phyloP scores from a whole-genome alignment of 2,888 invertebrate genomes.

The Himalopsyche tibetana region DNA sequence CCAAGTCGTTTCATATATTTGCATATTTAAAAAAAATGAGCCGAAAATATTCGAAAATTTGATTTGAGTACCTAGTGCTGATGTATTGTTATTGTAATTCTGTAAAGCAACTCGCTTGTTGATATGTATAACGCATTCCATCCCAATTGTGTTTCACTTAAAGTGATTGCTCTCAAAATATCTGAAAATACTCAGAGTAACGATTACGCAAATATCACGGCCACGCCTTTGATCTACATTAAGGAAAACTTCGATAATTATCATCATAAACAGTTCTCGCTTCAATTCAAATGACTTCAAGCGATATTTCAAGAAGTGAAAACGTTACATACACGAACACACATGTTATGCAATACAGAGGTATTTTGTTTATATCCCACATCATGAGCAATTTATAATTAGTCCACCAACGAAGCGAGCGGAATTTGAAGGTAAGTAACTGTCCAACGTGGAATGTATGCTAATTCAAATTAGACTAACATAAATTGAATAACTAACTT shows the following conservation, averaged over 20 bases:
- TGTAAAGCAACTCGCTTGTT: too few species aligned
- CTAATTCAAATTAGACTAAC: neutral
- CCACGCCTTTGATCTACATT: conserved; percentile 53
- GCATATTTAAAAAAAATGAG: too few species aligned
- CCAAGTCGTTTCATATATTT: too few species aligned
- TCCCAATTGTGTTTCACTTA: too few species aligned
- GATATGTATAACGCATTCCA: too few species aligned
- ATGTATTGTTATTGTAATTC: too few species aligned
- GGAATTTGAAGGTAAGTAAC: neutral
- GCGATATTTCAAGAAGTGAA: conserved; percentile 35
- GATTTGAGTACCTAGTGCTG: too few species aligned
- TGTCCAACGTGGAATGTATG: neutral
- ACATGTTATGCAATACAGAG: neutral
- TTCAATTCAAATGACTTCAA: neutral
- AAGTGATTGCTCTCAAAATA: neutral
- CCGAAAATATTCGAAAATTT: too few species aligned
- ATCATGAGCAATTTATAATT: conserved; percentile 28
- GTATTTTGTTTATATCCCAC: conserved; percentile 31
- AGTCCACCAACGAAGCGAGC: neutral
- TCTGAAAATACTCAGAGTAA: conserved; percentile 33
- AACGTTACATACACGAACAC: conserved; percentile 22
- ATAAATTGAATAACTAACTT: neutral
- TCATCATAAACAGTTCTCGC: neutral
- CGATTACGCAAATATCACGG: conserved; percentile 47
- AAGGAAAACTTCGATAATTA: conserved; percentile 36